phyloP scores from a whole-genome alignment of 2,888 invertebrate species.

The Tetranychus piercei region DNA sequence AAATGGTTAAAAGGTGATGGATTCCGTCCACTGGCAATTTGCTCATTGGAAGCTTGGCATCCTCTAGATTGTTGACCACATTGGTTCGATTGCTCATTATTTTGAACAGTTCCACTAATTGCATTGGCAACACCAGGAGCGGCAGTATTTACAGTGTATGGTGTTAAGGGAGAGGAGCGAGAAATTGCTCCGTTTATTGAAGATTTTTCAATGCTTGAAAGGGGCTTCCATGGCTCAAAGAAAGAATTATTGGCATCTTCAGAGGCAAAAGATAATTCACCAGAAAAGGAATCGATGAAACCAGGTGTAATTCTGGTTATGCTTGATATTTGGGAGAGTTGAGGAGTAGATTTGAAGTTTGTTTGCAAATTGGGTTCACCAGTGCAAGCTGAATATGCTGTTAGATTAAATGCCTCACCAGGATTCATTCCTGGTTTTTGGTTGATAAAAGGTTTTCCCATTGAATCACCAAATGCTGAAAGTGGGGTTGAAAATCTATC shows the following conservation, averaged over 20 bases:
- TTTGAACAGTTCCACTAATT: neutral
- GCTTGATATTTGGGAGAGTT: neutral
- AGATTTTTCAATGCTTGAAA: neutral
- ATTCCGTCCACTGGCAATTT: neutral
- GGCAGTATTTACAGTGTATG: neutral
- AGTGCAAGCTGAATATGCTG: neutral
- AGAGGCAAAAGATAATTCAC: neutral
- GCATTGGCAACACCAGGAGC: neutral
- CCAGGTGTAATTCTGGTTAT: neutral
- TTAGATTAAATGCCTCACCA: neutral
- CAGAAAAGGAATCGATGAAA: neutral
- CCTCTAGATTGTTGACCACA: too few relatives aligned
- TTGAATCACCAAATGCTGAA: neutral
- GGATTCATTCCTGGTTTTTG: neutral
- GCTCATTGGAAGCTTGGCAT: too few relatives aligned
- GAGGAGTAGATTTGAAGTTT: neutral
- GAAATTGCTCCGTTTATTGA: neutral
- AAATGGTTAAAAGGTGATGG: slow-evolving; percentile 7
- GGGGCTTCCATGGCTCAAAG: neutral
- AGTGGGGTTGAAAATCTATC: neutral
- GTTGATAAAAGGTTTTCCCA: neutral
- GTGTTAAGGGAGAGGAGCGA: neutral
- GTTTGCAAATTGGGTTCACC: neutral
- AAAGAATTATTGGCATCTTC: neutral
- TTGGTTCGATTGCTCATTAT: too few relatives aligned